Base-by-base conservation (phyloP, 1,140 invertebrate genomes). In the Caenorhabditis inopinata region DNA sequence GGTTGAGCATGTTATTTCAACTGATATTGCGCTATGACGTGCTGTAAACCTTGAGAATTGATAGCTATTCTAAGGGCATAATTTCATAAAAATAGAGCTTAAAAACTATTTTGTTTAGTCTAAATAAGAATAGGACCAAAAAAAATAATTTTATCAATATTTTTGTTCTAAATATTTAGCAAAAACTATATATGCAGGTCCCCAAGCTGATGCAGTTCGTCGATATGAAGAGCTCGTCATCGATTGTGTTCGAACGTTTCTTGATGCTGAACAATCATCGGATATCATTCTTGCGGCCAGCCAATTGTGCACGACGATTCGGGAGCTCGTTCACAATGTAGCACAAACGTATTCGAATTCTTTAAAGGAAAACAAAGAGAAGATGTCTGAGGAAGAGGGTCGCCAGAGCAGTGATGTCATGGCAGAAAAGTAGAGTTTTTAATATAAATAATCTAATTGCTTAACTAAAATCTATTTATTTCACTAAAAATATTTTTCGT, bases 161-260 rank as follows among this genome's bases (percentile, higher is more conserved):
- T 32, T 32, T 42, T 73, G 29, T 18, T 51, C n/a, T n/a, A 7
- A 51, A 51, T 5, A 51, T 38, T 49, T 12, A 0, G 16, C 46
- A 75, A 47, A 68, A 35, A 11, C 21, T 12, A 1, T 82, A 81
- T 80, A 86, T 85, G 62, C 85, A 93, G 92, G 82, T 96, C 78
- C 82, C 76, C 62, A 82, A 82, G 74, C 83, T 75, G 51, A 58
- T 82, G 79, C 77, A 93, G 94, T 89, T 91, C 93, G 35, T 91
- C 92, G 47, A 91, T 94, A 84, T 91, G 92, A 7, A 89, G 92
- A 76, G 90, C 90, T 27, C 86, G 87, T 76, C 12, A 76, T 47
- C 47, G 81, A 78, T 11, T 42, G 82, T 12, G 81, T 86, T 16
- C 82, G 83, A 32, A 81, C 80, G 6, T 74, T 78, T 23, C 49